These are phyloP conservation scores for Atractosteus spatula DNA, from an alignment of 2,113 vertebrate species.

Conservation along the genomic window DNA sequence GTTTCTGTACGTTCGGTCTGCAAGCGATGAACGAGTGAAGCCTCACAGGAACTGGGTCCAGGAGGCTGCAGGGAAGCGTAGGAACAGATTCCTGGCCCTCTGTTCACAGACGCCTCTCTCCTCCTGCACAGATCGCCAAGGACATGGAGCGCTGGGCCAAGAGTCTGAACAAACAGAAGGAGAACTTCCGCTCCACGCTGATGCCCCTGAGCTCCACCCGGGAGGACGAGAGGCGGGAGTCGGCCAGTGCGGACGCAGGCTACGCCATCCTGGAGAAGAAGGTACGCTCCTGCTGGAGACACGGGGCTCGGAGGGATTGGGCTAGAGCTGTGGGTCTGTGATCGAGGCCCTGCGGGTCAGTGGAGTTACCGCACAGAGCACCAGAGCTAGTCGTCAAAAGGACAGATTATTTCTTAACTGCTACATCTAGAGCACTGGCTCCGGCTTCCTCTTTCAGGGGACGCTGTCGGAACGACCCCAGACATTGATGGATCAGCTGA, in stretches of 20 bases:
- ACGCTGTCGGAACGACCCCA: slow-evolving; percentile 77
- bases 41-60: too few relatives aligned
- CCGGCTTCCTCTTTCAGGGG: slow-evolving; percentile 54
- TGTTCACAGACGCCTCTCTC: background rate
- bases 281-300: slow-evolving; percentile 45
- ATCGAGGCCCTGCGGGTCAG: too few relatives aligned
- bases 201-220: slow-evolving; percentile 58
- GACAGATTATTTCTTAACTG: too few relatives aligned
- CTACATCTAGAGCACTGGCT: too few relatives aligned
- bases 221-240: slow-evolving; percentile 75
- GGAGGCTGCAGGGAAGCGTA: too few relatives aligned
- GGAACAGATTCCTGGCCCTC: too few relatives aligned
- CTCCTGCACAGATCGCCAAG: slow-evolving; percentile 75
- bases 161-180: slow-evolving; percentile 85
- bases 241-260: slow-evolving; percentile 83
- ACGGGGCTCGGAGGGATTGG: too few relatives aligned
- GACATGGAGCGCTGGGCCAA: slow-evolving; percentile 92
- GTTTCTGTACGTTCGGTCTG: too few relatives aligned
- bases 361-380: too few relatives aligned
- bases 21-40: too few relatives aligned
- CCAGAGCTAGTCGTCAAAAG: too few relatives aligned
- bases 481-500: slow-evolving; percentile 75
- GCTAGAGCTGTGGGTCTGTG: too few relatives aligned
- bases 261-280: slow-evolving; percentile 89
- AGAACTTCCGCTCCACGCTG: slow-evolving; percentile 76